Base-by-base conservation (phyloP, 2,888 invertebrate species). In the Xestia rhomboidea region DNA sequence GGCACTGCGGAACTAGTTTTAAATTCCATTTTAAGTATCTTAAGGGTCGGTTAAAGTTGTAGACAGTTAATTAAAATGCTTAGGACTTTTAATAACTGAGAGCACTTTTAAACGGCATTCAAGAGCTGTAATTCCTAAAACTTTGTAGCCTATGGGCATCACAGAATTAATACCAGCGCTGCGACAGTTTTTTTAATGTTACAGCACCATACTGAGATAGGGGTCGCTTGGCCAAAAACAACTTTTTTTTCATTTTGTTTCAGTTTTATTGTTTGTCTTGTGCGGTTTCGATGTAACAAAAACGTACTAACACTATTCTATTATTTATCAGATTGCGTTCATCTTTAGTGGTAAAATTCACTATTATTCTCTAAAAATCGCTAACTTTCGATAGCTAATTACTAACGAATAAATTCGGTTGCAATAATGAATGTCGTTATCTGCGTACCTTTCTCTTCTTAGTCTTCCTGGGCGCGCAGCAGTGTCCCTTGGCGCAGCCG, bases 401-500 rank as follows among this genome's bases (percentile, higher is more conserved):
- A n/a, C n/a, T n/a, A n/a, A n/a, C n/a, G n/a, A n/a, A n/a, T n/a
- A n/a, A n/a, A n/a, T n/a, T n/a, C n/a, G n/a, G n/a, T n/a, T n/a
- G n/a, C n/a, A n/a, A n/a, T n/a, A n/a, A n/a, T n/a, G n/a, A n/a
- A n/a, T n/a, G n/a, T n/a, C n/a, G n/a, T n/a, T n/a, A n/a, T n/a
- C 24, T 30, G 41, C 80, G 0, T 67, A 99, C 99, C 98, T 99
- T 99, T 96, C 99, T 98, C 93, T 98, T 98, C 97, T 99, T 99
- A 89, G 99, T 99, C 95, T 99, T 98, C 92, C 98, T 97, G 5
- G 99, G 98, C 85, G 98, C 98, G 95, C 99, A 99, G 97, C 99
- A 99, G 89, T 97, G 97, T 86, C 97, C 97, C 67, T 98, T 97
- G 86, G 98, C 98, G 91, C 99, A 99, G 90, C 98, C 98, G 98